Conservation (phyloP, 2,888 invertebrate species). For the Lycocerus yunnanus region DNA sequence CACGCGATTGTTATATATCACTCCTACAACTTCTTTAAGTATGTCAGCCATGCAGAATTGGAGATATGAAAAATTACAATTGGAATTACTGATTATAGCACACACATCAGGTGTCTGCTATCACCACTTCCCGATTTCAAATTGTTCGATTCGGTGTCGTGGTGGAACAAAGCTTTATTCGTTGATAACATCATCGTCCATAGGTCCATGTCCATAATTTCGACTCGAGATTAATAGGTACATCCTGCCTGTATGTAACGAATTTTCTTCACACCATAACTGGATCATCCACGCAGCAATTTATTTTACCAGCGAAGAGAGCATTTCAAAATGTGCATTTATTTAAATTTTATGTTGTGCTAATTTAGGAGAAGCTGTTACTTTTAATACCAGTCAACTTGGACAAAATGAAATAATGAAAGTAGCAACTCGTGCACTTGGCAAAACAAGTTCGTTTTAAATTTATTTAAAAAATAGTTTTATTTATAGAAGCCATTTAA, state of each 20-base stretch:
- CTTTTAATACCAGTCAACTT: constrained; percentile 8
- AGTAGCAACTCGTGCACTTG: constrained; percentile 14
- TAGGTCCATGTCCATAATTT: neutral
- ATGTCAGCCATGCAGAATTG: neutral
- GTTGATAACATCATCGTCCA: neutral
- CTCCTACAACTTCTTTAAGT: neutral
- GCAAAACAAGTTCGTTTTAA: constrained; percentile 19
- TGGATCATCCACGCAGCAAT: no score
- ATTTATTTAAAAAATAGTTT: neutral
- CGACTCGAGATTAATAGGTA: neutral
- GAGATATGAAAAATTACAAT: neutral
- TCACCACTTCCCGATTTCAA: neutral
- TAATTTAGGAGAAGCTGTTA: constrained; percentile 19
- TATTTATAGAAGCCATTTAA: constrained; percentile 25
- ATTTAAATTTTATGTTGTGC: neutral
- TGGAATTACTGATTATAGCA: neutral
- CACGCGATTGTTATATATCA: constrained; percentile 8
- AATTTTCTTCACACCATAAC: no score
- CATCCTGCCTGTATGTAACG: no score
- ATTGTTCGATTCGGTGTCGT: neutral
- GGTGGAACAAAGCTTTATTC: neutral
- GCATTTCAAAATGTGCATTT: neutral
- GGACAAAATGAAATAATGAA: constrained; percentile 18
- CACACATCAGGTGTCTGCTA: neutral
- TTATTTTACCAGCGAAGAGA: neutral